Evolutionary conservation across 1,140 invertebrate genomes (phyloP).

Genomic region (Pectinophora gossypiella): DNA sequence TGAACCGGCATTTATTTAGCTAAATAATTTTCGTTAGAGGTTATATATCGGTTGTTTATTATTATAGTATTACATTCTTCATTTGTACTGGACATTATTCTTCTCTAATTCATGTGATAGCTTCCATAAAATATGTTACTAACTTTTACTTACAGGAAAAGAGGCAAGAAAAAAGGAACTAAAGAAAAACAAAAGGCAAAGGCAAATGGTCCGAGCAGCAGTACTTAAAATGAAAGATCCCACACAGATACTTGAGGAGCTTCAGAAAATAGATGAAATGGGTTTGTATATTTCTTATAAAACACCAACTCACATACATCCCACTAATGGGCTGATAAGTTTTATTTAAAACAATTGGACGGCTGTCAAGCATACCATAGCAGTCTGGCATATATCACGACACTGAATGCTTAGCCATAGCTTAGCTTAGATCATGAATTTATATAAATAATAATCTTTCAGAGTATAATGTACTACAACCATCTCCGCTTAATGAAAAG

Average conservation of each 20-base stretch:
- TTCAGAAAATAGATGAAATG: constrained; percentile 99
- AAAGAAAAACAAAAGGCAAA: constrained; percentile 98
- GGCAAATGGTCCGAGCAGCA: constrained; percentile 95
- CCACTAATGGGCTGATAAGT: neutral
- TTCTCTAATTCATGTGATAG: no score
- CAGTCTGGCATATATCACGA: neutral
- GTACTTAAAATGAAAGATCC: constrained; percentile 99
- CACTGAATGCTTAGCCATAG: neutral
- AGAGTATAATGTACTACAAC: constrained; percentile 97
- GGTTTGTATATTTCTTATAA: constrained; percentile 78
- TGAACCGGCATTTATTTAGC: no score
- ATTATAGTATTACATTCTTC: no score
- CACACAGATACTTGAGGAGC: constrained; percentile 92
- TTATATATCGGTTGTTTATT: no score
- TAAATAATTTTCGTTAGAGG: no score
- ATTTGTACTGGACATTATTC: no score
- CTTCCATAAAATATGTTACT: no score
- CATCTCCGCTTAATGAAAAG: constrained; percentile 96
- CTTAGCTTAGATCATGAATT: neutral
- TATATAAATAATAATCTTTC: constrained; percentile 40
- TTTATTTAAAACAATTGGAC: neutral
- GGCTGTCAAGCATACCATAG: no score
- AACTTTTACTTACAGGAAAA: constrained; percentile 84
- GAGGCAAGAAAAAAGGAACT: constrained; percentile 97
- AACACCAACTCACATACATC: no score